These are phyloP conservation scores for Peucedramus taeniatus DNA, from an alignment of 2,113 vertebrate species.

Conservation along the genomic window DNA sequence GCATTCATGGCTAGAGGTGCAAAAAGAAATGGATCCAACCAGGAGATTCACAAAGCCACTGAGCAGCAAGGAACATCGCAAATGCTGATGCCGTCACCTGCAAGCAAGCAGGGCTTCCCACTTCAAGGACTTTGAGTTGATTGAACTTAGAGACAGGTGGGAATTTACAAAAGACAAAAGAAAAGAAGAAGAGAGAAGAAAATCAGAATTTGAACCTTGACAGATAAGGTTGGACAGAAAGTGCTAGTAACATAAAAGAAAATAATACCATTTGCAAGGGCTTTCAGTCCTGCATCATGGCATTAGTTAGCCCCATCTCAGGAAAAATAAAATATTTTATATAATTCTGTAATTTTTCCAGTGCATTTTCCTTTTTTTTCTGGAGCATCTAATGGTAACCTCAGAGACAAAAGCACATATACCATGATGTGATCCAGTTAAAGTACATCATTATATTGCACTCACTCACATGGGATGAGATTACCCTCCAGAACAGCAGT, in stretches of 20 bases:
- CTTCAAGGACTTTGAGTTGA: neutral
- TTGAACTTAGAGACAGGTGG: neutral
- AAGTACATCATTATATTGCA: neutral
- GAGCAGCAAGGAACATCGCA: neutral
- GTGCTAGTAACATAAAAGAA: neutral
- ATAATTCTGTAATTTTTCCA: neutral
- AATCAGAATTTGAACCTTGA: neutral
- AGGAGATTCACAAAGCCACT: neutral
- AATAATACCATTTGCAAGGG: neutral
- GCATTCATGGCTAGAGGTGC: neutral
- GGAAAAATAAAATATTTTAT: neutral
- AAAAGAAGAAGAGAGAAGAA: neutral
- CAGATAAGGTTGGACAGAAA: neutral
- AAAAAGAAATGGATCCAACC: neutral
- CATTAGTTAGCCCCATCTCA: neutral
- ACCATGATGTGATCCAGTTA: neutral
- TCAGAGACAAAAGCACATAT: neutral
- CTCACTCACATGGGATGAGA: neutral
- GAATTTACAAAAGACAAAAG: neutral
- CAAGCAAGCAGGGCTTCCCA: neutral
- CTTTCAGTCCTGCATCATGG: neutral
- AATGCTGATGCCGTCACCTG: neutral
- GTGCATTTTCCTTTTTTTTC: neutral
- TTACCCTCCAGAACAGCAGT: neutral
- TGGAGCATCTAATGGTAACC: neutral